Base-by-base conservation (phyloP, 2,797 vertebrate genomes). In the Cryptoprocta ferox region DNA sequence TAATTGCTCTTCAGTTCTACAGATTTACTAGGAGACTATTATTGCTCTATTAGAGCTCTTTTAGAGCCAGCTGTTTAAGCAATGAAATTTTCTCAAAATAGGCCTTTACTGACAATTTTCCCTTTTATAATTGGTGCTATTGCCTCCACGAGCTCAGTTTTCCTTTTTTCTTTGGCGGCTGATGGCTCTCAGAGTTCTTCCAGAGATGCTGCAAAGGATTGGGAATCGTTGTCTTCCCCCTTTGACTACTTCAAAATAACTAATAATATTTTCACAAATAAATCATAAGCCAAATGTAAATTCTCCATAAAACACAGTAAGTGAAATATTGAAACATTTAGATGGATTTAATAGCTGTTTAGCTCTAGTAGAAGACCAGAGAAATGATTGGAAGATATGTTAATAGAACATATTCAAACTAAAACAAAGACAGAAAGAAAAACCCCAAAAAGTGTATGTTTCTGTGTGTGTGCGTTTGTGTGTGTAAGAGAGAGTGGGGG, bases 1-100 rank as follows among this genome's bases (percentile, higher is more conserved):
- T 94, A 96, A 96, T 86, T 91, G 56, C 26, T 91, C n/a, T 93
- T 85, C 16, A 85, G 24, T 66, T 90, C 88, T 61, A 84, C 15
- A 45, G 24, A 35, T 94, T 91, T 83, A 28, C 48, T 59, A 76
- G n/a, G 24, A 86, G 42, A 89, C 14, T 90, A 3, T 75, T 80
- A 80, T 39, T 91, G 79, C 18, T 86, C 8, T 95, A 14, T 71
- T 78, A 88, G 28, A 92, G 28, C 13, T 59, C 50, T 53, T 81
- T 94, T 61, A 96, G 26, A 92, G 13, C 18, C 78, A 4, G 30
- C 15, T 91, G 7, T 73, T 89, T 92, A 95, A 97, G 93, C n/a
- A 78, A 86, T 81, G 6, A 87, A 50, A 70, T 83, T 92, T 90
- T 82, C 61, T 90, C 71, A 87, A 95, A 91, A 95, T 63, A 71